These are phyloP conservation scores for Carollia perspicillata DNA, from an alignment of 2,113 vertebrate species.

Conservation along the genomic window DNA sequence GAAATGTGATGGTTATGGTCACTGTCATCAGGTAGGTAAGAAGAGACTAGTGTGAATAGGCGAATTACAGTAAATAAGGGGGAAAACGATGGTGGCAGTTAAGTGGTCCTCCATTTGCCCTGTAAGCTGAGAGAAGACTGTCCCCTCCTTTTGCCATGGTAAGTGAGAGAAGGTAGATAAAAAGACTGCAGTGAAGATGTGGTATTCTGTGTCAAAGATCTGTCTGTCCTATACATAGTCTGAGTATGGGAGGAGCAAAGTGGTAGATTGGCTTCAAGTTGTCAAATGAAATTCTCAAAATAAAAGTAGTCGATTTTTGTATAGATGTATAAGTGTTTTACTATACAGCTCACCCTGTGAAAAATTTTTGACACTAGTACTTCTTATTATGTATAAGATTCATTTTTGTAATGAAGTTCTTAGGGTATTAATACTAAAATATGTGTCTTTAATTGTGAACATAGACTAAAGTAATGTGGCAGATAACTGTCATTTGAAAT, in stretches of 20 bases:
- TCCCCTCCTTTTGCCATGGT: neutral
- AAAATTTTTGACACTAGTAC: constrained; percentile 8
- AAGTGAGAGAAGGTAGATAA: neutral
- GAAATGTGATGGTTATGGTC: neutral
- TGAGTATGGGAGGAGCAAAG: neutral
- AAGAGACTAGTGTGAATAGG: neutral
- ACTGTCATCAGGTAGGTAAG: too few relatives aligned
- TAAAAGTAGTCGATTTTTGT: constrained; percentile 18
- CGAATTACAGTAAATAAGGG: neutral
- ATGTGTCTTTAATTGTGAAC: neutral
- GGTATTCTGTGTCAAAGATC: neutral
- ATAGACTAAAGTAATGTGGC: neutral
- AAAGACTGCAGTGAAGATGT: constrained; percentile 4
- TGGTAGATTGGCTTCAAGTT: neutral
- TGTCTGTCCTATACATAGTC: neutral
- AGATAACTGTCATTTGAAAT: constrained; percentile 29
- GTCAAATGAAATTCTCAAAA: constrained; percentile 37
- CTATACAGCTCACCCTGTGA: neutral
- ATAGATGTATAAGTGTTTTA: neutral
- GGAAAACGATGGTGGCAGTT: neutral
- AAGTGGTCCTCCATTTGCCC: neutral
- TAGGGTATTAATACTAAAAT: constrained; percentile 19
- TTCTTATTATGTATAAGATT: constrained; percentile 25
- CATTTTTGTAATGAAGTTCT: constrained; percentile 40
- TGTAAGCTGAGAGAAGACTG: neutral